Conservation (phyloP, 2,797 vertebrate genomes). For the Gymnothorax reevesii region DNA sequence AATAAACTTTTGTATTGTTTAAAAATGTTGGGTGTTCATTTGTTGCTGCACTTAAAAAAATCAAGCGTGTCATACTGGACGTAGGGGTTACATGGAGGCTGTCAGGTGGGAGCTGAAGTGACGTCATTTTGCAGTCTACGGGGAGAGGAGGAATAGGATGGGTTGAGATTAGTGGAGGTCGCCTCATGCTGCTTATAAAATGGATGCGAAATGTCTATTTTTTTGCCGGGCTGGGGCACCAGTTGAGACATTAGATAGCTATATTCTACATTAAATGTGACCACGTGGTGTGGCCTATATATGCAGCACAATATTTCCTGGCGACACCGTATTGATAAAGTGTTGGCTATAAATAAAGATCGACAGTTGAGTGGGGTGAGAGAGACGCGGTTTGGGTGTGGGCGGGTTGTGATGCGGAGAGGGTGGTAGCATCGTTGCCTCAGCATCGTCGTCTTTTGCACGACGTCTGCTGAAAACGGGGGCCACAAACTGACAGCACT, state of each 20-base stretch:
- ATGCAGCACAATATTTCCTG: conserved; percentile 32
- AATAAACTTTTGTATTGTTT: conserved; percentile 72
- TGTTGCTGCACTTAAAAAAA: not conserved
- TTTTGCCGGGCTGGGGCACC: conserved; percentile 6
- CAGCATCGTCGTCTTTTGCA: conserved; percentile 54
- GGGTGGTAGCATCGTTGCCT: conserved; percentile 70
- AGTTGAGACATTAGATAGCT: conserved; percentile 41
- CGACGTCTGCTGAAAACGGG: conserved; percentile 59
- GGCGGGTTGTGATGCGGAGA: conserved; percentile 73
- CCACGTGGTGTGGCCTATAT: conserved; percentile 30
- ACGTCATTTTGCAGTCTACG: conserved; percentile 78
- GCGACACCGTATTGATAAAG: conserved; percentile 2
- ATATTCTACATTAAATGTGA: conserved; percentile 48
- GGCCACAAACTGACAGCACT: conserved; percentile 49
- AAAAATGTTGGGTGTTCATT: conserved; percentile 74
- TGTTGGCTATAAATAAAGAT: conserved; percentile 53
- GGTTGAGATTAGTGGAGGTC: conserved; percentile 15
- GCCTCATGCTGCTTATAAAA: conserved; percentile 24
- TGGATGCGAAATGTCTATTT: not conserved
- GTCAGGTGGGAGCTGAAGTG: conserved; percentile 52
- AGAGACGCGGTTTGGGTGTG: conserved; percentile 85
- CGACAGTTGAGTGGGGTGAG: conserved; percentile 43
- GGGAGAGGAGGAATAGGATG: conserved; percentile 18
- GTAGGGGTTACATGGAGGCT: conserved; percentile 14
- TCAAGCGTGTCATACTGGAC: conserved; percentile 26